Conservation (phyloP, 2,888 invertebrate species). For the Trilocha varians region DNA sequence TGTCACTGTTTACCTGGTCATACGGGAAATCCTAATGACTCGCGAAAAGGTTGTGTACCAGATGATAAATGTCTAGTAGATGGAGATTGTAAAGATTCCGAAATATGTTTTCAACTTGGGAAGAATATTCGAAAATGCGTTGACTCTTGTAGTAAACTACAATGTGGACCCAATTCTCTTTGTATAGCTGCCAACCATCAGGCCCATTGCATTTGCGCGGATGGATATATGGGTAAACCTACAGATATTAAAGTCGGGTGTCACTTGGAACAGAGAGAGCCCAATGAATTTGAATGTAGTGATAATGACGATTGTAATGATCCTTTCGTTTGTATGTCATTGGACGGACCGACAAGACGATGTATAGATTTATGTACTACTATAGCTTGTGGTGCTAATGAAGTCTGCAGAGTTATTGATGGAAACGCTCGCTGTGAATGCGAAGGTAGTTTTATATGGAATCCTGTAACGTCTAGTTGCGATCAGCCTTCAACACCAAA, state of each 20-base stretch:
- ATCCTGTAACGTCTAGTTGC: constrained; percentile 85
- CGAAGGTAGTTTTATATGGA: constrained; percentile 84
- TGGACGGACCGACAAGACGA: constrained; percentile 75
- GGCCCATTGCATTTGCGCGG: constrained; percentile 88
- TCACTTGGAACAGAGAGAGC: constrained; percentile 77
- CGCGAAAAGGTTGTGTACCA: constrained; percentile 79
- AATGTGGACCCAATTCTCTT: constrained; percentile 92
- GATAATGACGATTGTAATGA: constrained; percentile 80
- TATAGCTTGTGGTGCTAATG: constrained; percentile 87
- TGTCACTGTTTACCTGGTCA: constrained; percentile 87
- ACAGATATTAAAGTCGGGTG: constrained; percentile 86
- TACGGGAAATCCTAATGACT: constrained; percentile 82
- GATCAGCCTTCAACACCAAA: constrained; percentile 91
- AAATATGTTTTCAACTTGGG: constrained; percentile 90
- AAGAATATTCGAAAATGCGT: constrained; percentile 86
- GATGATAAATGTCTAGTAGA: constrained; percentile 86
- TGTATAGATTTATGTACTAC: constrained; percentile 87
- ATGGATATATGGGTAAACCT: constrained; percentile 87
- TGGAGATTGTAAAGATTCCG: constrained; percentile 84
- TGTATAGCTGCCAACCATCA: constrained; percentile 89
- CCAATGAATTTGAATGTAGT: constrained; percentile 75
- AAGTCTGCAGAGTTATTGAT: constrained; percentile 81
- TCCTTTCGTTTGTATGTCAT: constrained; percentile 79
- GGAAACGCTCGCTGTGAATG: constrained; percentile 87
- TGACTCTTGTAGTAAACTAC: constrained; percentile 88